These are phyloP conservation scores for Hystrix brachyura DNA, from an alignment of 2,113 vertebrate genomes.

Conservation along the genomic window DNA sequence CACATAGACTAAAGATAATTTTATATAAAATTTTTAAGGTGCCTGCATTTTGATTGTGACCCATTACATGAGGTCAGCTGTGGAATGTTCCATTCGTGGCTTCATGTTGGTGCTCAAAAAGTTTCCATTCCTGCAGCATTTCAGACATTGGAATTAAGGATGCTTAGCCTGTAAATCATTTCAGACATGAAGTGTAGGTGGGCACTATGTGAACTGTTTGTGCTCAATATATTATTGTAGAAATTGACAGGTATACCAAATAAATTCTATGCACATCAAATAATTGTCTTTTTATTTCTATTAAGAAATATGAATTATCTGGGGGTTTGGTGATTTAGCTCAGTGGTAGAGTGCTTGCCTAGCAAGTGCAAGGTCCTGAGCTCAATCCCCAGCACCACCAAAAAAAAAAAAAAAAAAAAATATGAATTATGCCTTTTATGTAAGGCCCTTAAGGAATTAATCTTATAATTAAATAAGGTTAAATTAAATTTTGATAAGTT, in stretches of 20 bases:
- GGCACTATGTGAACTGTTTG: conserved; percentile 75
- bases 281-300: conserved; percentile 52
- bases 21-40: background rate
- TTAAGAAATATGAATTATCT: conserved; percentile 17
- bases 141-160: background rate
- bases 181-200: conserved; percentile 61
- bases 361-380: no score
- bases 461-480: conserved; percentile 6
- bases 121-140: background rate
- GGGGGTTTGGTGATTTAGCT: no score
- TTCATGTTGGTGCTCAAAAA: background rate
- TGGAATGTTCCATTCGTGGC: background rate
- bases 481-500: conserved; percentile 21
- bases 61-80: background rate
- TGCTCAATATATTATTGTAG: conserved; percentile 83
- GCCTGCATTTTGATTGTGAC: background rate
- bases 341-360: no score
- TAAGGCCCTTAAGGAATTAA: conserved; percentile 2
- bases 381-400: no score
- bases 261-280: conserved; percentile 87
- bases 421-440: background rate
- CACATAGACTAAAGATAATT: background rate
- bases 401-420: no score
- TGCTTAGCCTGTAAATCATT: background rate
- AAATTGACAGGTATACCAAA: conserved; percentile 81